A percentile compares a stretch with the other conserved stretches of the same genome.
These are phyloP conservation scores for Hydrocynus forskahlii DNA, from an alignment of 2,797 vertebrate genomes.

Conservation along the genomic window DNA sequence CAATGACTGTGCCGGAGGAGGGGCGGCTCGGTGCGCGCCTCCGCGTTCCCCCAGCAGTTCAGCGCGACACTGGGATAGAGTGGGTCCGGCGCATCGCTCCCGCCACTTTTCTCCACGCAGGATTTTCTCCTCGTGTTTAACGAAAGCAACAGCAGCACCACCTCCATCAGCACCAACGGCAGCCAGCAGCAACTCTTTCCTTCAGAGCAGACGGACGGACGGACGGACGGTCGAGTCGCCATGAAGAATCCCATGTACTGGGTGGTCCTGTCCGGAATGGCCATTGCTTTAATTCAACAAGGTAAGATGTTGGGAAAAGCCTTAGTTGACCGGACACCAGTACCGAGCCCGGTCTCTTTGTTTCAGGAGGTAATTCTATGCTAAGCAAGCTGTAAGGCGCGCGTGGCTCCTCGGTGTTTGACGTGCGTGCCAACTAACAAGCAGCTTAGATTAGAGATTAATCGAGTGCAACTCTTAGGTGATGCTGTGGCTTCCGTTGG, in stretches of 20 bases:
- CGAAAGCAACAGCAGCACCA: conserved; percentile 14
- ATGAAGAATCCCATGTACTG: conserved; percentile 80
- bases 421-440: conserved; percentile 55
- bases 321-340: not conserved
- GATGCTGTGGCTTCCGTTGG: conserved; percentile 23
- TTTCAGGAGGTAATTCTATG: not conserved
- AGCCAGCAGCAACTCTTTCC: conserved; percentile 20
- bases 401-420: conserved; percentile 15
- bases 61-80: conserved; percentile 61
- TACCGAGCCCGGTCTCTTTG: not conserved
- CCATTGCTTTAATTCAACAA: conserved; percentile 80
- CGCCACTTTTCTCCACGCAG: conserved; percentile 65
- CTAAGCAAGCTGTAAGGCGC: not conserved
- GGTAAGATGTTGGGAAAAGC: conserved; percentile 65
- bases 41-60: conserved; percentile 68
- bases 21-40: conserved; percentile 69
- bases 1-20: conserved; percentile 72
- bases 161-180: conserved; percentile 25
- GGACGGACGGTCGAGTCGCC: conserved; percentile 35
- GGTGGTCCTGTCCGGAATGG: conserved; percentile 77
- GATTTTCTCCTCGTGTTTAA: conserved; percentile 68
- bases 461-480: conserved; percentile 59
- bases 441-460: conserved; percentile 65
- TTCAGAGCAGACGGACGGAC: not conserved
- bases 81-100: conserved; percentile 48